These are phyloP conservation scores for Dryas iulia DNA, from an alignment of 1,140 invertebrate genomes.

Conservation along the genomic window DNA sequence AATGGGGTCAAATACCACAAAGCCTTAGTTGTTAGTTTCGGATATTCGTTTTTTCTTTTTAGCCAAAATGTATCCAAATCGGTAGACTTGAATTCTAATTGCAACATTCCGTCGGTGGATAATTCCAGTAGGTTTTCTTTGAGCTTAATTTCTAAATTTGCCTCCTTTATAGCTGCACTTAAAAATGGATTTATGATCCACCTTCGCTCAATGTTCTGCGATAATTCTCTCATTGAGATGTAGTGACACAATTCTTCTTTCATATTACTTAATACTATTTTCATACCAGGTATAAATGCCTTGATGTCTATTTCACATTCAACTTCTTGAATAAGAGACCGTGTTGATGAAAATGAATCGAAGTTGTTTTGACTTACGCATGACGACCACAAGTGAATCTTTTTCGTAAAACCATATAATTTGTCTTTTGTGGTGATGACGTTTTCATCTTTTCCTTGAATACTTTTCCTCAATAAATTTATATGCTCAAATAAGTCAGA, in stretches of 20 bases:
- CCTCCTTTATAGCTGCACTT: slow-evolving; percentile 32
- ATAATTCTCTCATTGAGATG: slow-evolving; percentile 24
- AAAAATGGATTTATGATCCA: slow-evolving; percentile 44
- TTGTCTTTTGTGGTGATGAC: slow-evolving; percentile 9
- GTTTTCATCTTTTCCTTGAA: slow-evolving; percentile 16
- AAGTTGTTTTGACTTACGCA: slow-evolving; percentile 17
- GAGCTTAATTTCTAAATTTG: slow-evolving; percentile 19
- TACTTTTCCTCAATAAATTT: slow-evolving; percentile 13
- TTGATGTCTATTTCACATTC: slow-evolving; percentile 17
- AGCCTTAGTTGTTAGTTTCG: slow-evolving; percentile 41
- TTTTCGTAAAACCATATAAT: slow-evolving; percentile 4
- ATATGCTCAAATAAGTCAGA: slow-evolving; percentile 19
- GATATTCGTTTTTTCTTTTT: slow-evolving; percentile 43
- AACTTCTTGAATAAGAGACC: slow-evolving; percentile 17
- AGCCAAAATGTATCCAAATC: slow-evolving; percentile 35
- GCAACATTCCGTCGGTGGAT: slow-evolving; percentile 46
- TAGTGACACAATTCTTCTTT: slow-evolving; percentile 32
- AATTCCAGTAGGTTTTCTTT: slow-evolving; percentile 31
- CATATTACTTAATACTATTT: slow-evolving; percentile 20
- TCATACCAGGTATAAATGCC: slow-evolving; percentile 15
- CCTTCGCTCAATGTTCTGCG: slow-evolving; percentile 20
- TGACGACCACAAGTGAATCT: slow-evolving; percentile 6
- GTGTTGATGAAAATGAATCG: slow-evolving; percentile 11
- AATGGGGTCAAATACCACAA: slow-evolving; percentile 43
- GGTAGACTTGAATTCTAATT: slow-evolving; percentile 41